Base-by-base conservation (phyloP, 2,797 vertebrate species). In the Botia kubotai region DNA sequence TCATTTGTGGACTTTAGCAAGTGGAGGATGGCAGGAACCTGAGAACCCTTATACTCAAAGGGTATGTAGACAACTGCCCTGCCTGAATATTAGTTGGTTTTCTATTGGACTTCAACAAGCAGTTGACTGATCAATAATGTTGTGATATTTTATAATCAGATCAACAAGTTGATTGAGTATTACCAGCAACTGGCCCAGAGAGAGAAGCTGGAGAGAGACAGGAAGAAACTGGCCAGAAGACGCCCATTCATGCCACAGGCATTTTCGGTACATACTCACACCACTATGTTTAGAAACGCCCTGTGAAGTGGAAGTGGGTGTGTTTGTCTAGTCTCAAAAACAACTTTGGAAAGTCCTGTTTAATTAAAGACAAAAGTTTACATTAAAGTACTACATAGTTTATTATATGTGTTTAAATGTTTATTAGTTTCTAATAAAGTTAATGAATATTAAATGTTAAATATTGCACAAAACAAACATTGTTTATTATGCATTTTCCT, bases 21-120 rank as follows among this genome's bases (percentile, higher is more conserved):
- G 98, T 33, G 98, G 98, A 81, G 98, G 98, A 84, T 99, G 98
- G 98, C 98, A 99, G 89, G 98, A 99, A 89, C 98, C 98, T 0
- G 98, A 99, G 90, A 99, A 98, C 88, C 94, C 95, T 85, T 92
- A 98, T 77, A 93, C 94, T 4, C 98, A 97, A 87, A 93, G 98
- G 94, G 98, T 99, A 90, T 89, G 95, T 93, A 17, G 14, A 43
- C 43, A 62, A 17, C 29, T 3, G 36, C 0, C n/a, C 8, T 36
- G 16, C 12, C 39, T 53, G 6, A 62, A 50, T 12, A 12, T 36
- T 7, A 29, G 29, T 33, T 6, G 12, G 1, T 69, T 69, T 33
- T 33, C 6, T 0, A 19, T 29, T 21, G 66, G 7, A 29, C 29
- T 70, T 71, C 53, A 1, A 36, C 46, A 57, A 43, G 16, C 29